Evolutionary conservation across 2,797 vertebrate species (phyloP).

Genomic region (Lepidocolaptes lacrymiger): DNA sequence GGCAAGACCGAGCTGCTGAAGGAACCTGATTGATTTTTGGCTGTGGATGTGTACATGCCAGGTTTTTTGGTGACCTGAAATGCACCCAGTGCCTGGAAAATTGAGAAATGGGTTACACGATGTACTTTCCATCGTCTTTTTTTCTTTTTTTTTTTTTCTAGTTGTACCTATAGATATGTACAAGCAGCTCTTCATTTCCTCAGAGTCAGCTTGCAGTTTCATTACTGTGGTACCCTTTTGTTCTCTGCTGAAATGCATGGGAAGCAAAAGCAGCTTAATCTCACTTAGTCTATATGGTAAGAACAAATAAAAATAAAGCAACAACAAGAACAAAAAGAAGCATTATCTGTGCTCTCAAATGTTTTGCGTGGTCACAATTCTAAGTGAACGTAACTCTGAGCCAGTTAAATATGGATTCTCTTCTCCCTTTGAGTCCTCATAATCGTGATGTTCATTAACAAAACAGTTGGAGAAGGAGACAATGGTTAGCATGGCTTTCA

Average conservation of each 20-base stretch:
- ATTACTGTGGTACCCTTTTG: neutral
- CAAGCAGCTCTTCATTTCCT: neutral
- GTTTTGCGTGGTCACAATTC: neutral
- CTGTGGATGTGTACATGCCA: neutral
- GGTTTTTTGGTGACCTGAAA: neutral
- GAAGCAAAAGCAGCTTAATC: neutral
- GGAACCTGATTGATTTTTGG: slow-evolving; percentile 1
- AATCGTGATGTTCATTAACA: neutral
- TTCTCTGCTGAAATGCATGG: neutral
- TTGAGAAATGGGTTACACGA: neutral
- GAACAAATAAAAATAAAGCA: neutral
- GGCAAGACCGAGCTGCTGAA: neutral
- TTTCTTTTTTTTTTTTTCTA: accelerated
- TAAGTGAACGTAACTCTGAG: neutral
- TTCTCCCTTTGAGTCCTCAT: neutral
- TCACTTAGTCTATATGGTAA: neutral
- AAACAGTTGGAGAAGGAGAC: neutral
- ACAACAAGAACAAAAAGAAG: neutral
- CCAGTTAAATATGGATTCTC: neutral
- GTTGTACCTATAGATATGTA: neutral
- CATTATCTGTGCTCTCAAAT: neutral
- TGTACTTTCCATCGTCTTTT: neutral
- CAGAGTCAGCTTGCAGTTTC: neutral
- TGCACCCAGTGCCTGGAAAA: neutral
- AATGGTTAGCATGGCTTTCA: neutral